Evolutionary conservation across 2,113 vertebrate species (phyloP).

Genomic region (Hyla sarda): DNA sequence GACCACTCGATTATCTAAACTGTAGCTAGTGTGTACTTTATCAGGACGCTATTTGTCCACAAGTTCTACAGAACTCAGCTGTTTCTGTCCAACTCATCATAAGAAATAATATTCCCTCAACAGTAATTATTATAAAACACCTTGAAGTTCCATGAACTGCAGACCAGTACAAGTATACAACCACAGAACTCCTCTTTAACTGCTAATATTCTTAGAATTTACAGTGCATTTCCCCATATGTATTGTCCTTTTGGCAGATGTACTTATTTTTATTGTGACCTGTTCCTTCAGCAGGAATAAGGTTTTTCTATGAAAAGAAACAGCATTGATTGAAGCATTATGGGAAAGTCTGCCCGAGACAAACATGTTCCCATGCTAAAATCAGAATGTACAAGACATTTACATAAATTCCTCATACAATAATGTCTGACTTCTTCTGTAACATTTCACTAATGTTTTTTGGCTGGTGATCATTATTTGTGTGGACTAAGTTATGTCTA

Average conservation of each 20-base stretch:
- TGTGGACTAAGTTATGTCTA: too few relatives aligned
- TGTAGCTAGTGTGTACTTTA: not conserved
- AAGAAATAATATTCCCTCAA: not conserved
- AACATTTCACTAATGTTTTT: too few relatives aligned
- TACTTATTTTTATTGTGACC: not conserved
- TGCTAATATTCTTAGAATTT: not conserved
- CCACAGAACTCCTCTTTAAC: not conserved
- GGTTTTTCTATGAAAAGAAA: not conserved
- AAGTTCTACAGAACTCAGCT: not conserved
- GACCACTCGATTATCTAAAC: not conserved
- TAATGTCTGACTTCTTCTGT: too few relatives aligned
- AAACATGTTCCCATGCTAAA: slow-evolving; percentile 36
- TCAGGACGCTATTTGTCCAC: not conserved
- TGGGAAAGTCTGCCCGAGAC: not conserved
- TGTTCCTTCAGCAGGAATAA: not conserved
- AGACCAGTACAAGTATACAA: not conserved
- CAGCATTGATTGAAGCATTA: not conserved
- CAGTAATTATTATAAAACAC: not conserved
- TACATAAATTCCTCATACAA: slow-evolving; percentile 38
- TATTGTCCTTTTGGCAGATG: not conserved
- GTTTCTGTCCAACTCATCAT: not conserved
- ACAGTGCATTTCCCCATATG: not conserved
- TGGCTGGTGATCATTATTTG: too few relatives aligned
- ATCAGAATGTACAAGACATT: slow-evolving; percentile 21
- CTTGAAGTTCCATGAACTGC: not conserved